Evolutionary conservation across 2,888 invertebrate genomes (phyloP).

Genomic region (Eupeodes luniger): DNA sequence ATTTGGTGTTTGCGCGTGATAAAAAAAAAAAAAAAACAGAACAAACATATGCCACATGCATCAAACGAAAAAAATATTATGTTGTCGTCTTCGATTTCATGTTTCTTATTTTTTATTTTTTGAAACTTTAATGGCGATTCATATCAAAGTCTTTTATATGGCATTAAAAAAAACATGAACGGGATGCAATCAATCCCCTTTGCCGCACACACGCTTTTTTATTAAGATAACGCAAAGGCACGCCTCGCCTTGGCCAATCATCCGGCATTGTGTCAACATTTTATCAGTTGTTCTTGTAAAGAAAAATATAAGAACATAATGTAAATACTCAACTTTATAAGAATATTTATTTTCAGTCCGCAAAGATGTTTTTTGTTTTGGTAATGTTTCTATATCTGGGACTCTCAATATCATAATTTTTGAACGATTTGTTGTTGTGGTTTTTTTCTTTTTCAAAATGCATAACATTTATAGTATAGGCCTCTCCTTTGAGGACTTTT

Average conservation of each 20-base stretch:
- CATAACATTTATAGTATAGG: neutral
- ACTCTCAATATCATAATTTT: conserved; percentile 5
- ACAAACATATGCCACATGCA: conserved; percentile 42
- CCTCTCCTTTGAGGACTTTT: conserved; percentile 15
- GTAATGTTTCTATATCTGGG: conserved; percentile 14
- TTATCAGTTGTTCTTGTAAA: conserved; percentile 60
- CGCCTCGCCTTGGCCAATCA: conserved; percentile 65
- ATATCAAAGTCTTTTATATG: conserved; percentile 59
- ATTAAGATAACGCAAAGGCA: conserved; percentile 46
- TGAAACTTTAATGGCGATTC: conserved; percentile 39
- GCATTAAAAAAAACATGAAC: conserved; percentile 22
- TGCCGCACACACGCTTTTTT: conserved; percentile 32
- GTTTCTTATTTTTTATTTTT: neutral
- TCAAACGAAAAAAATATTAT: conserved; percentile 38
- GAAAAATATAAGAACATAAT: too few species aligned
- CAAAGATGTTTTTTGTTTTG: conserved; percentile 33
- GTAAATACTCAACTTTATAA: neutral
- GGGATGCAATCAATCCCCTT: conserved; percentile 62
- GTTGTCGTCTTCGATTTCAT: conserved; percentile 66
- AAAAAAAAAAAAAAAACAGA: neutral
- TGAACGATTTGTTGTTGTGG: neutral
- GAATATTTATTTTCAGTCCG: neutral
- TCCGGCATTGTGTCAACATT: conserved; percentile 67
- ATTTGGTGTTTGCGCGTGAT: conserved; percentile 48
- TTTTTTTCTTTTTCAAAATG: neutral